Base-by-base conservation (phyloP, 2,113 vertebrate species). In the Hemicordylus capensis region DNA sequence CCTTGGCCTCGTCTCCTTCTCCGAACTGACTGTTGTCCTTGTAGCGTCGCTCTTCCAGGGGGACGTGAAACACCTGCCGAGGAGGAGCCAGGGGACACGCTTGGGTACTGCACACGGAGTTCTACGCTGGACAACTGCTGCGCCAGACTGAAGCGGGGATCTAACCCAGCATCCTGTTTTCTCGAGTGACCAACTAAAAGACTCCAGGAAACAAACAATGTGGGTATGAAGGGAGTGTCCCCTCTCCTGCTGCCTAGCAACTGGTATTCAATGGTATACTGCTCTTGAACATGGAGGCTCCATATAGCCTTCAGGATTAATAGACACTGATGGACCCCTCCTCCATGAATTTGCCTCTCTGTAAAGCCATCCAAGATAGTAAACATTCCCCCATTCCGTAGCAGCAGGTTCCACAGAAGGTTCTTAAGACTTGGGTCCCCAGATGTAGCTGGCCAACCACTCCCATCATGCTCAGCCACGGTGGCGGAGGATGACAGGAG, bases 1-100 rank as follows among this genome's bases (percentile, higher is more conserved):
- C 96, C 83, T 97, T 97, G 83, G 94, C 94, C 93, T 97, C 95
- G 88, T 96, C 97, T 1, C 96, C 95, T 92, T 97, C 97, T 64
- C 96, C 95, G 44, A 97, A 97, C 92, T 97, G 97, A 93, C 95
- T 97, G 93, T 97, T 96, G 94, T 97, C 97, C 91, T 97, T 97
- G 94, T 97, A 97, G 78, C 96, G 95, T 24, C 97, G 95, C 87
- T 97, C 96, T 89, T 98, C 97, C 90, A 97, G 86, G 37, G 96
- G 96, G 64, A 97, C 96, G 10, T 97, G 96, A 86, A 97, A 97
- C 87, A 96, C 95, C 97, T 97, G 63, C 19, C 54, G 22, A 72
- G 69, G 44, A 37, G 28, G 59, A 63, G n/a, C 61, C 24, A 42
- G 6, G 14, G n/a, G 7, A 19, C 15, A 6, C 2, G 6, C 12